Evolutionary conservation across 2,113 vertebrate species (phyloP).

Genomic region (Oncorhynchus keta): DNA sequence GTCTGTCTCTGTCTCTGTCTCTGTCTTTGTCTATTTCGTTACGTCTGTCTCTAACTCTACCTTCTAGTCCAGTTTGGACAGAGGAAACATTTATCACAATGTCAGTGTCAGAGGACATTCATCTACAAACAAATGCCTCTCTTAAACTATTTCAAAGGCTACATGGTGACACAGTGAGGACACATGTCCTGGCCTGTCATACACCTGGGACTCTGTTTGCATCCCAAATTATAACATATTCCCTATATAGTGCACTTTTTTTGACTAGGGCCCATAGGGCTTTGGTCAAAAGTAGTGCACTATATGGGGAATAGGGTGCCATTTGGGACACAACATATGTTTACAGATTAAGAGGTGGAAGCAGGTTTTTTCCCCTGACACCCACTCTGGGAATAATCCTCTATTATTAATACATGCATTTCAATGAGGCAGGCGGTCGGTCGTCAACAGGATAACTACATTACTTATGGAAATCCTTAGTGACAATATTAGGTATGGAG

Average conservation of each 20-base stretch:
- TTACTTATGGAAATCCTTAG: conserved; percentile 48
- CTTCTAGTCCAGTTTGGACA: background rate
- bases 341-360: conserved; percentile 23
- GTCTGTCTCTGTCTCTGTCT: too few species aligned
- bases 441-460: conserved; percentile 26
- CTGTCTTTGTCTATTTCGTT: background rate
- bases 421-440: conserved; percentile 14
- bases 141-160: too few species aligned
- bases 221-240: too few species aligned
- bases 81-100: too few species aligned
- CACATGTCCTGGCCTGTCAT: background rate
- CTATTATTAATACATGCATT: conserved; percentile 43
- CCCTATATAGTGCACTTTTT: too few species aligned
- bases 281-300: too few species aligned
- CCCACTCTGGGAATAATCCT: conserved; percentile 36
- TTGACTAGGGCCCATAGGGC: too few species aligned
- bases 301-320: too few species aligned
- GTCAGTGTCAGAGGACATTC: too few species aligned
- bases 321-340: background rate
- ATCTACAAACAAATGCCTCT: too few species aligned
- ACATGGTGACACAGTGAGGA: background rate
- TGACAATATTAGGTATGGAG: conserved; percentile 29
- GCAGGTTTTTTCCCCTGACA: conserved; percentile 3
- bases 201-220: too few species aligned
- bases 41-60: background rate